Conservation (phyloP, 2,113 vertebrate genomes). For the Rhabdornis inornatus region DNA sequence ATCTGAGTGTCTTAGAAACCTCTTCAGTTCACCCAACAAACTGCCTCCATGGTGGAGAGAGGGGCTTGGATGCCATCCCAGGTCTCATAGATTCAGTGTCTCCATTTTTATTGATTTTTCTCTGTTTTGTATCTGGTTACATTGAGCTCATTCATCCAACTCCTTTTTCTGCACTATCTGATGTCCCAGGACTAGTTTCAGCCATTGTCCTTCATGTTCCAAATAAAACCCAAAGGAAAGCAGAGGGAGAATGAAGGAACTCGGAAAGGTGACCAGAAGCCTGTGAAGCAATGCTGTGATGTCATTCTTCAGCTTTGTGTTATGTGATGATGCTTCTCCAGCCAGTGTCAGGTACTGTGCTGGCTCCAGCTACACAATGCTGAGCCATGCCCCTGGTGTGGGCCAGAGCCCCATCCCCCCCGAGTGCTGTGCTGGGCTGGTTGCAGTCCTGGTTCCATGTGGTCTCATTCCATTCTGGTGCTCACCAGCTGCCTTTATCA, state of each 20-base stretch:
- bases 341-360: not conserved
- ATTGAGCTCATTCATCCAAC: not conserved
- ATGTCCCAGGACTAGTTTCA: not conserved
- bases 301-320: not conserved
- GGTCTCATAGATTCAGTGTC: not conserved
- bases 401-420: fast-evolving
- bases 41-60: not conserved
- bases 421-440: not conserved
- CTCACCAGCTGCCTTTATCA: not conserved
- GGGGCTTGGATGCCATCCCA: not conserved
- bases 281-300: not conserved
- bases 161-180: not conserved
- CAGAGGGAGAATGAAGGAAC: not conserved
- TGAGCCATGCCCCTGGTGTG: not conserved
- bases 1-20: not conserved
- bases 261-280: not conserved
- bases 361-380: not conserved
- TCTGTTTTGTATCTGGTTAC: not conserved
- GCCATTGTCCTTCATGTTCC: not conserved
- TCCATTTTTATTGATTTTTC: not conserved
- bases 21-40: not conserved
- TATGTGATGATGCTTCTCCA: not conserved
- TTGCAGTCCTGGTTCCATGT: not conserved
- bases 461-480: not conserved
- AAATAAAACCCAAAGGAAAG: not conserved